Evolutionary conservation across 2,888 invertebrate genomes (phyloP), one percentile per base, ranked within the genome.

Genomic region (Volucella inanis): DNA sequence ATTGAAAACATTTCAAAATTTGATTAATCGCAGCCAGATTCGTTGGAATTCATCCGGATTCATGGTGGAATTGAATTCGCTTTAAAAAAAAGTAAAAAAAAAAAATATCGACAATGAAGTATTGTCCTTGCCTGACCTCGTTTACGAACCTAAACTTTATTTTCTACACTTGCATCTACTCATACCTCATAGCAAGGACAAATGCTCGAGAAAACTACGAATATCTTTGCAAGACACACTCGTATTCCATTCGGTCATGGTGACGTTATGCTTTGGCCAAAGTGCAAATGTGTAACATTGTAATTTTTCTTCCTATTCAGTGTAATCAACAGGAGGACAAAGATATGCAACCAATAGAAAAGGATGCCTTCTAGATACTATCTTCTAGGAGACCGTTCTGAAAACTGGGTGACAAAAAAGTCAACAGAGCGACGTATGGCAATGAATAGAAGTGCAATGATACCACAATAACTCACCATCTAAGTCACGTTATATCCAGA

Each of bases 231-330:
- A 38, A 59, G 52, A 47, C 12, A 9, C 38, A 54, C 43, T 47
- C 38, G 52, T 11, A 15, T 15, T 39, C 49, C 12, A 47, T 31
- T 45, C 47, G 49, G 31, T 22, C n/a, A 43, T 41, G 68, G 41
- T 12, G 41, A 45, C 50, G 14, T 38, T 71, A 72, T n/a, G 62
- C 43, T 61, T 83, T 83, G 45, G 78, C 72, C 67, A 78, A 62
- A 82, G 77, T 82, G 82, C 78, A 82, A 78, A 78, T 78, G 78
- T 82, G 78, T 72, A 67, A 83, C 72, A 78, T 72, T 83, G 82
- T 83, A 68, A 78, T 83, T 83, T 83, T 78, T 83, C 78, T 62
- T 55, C 22, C 67, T 67, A 83, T 83, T 83, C 78, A 83, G 49
- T 68, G 74, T 68, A 83, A 83, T 79, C 74, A 79, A 72, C 67